Evolutionary conservation across 2,113 vertebrate species (phyloP), one percentile per base, ranked within the genome.

Genomic region (Nothobranchius kuhntae): DNA sequence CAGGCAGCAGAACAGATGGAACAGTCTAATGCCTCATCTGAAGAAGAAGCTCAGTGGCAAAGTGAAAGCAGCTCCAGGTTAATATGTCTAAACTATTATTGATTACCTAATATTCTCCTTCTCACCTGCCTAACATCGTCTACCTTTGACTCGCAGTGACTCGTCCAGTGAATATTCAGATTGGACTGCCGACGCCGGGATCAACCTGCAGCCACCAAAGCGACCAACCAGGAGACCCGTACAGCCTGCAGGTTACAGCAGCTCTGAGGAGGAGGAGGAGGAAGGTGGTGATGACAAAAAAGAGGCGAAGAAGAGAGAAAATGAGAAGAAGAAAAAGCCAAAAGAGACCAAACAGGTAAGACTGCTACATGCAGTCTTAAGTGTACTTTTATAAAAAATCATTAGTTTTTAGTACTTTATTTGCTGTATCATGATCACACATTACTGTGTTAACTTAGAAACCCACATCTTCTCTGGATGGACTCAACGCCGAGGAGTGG

Each of bases 91-190:
- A 36, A 24, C 0, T 0, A 61, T 13, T 13, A n/a, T 1, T 24
- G 12, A 64, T 61, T 66, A 58, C 1, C 9, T 13, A 4, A 7
- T 48, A 10, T n/a, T 21, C 2, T 36, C 44, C 42, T 0, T 1
- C 10, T 65, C 13, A 11, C 7, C 9, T n/a, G 15, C 1, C 42
- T 68, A 26, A 68, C 42, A 24, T 9, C n/a, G 2, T 38, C 21
- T 7, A 2, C 4, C 15, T 47, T 17, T 54, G 3, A 45, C 68
- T 35, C 48, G 58, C 71, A 99, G 97, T 54, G 95, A 96, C 88
- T 96, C 96, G 9, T 98, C 98, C 53, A 99, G 98, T 82, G 98
- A 99, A 65, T 99, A 99, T 89, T 99, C 98, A 0, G 98, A 99
- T 85, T 99, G 98, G 98, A 99, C 95, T 14, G 96, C 97, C 35